Evolutionary conservation across 2,113 vertebrate genomes (phyloP).

Genomic region (Tympanuchus pallidicinctus): DNA sequence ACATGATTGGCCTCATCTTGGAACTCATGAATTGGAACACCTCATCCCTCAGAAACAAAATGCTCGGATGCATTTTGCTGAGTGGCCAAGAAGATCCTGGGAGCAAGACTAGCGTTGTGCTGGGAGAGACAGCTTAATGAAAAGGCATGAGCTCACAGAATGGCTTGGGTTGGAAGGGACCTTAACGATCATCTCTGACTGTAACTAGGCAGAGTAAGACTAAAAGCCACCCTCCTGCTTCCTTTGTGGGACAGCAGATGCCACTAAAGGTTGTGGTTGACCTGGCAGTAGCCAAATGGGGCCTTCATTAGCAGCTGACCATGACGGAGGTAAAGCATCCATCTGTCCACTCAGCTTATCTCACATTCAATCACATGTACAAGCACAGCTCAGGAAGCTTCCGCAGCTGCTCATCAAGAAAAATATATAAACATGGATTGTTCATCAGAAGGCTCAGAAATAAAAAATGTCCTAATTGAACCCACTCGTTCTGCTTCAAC

Average conservation of each 20-base stretch:
- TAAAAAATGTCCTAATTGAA: constrained; percentile 9
- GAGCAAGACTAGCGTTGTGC: not conserved
- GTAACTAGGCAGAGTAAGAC: not conserved
- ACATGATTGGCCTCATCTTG: rapidly evolving
- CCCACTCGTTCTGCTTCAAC: not conserved
- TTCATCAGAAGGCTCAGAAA: constrained; percentile 45
- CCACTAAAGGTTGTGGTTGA: not conserved
- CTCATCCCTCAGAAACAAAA: not conserved
- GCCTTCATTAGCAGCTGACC: not conserved
- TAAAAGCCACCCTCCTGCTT: not conserved
- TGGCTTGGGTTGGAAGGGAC: no score
- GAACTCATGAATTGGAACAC: not conserved
- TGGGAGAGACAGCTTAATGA: not conserved
- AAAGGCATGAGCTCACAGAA: not conserved
- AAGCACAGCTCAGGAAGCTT: no score
- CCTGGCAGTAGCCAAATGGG: not conserved
- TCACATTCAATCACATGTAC: rapidly evolving
- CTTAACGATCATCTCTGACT: not conserved
- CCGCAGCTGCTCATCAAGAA: constrained; percentile 3
- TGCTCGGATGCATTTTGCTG: constrained; percentile 63
- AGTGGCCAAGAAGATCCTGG: constrained; percentile 27
- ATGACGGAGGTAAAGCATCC: not conserved
- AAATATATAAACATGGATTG: constrained; percentile 42
- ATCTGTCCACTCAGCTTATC: not conserved
- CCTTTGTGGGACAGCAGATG: not conserved